phyloP scores from a whole-genome alignment of 2,888 invertebrate genomes.

The Mythimna loreyi region DNA sequence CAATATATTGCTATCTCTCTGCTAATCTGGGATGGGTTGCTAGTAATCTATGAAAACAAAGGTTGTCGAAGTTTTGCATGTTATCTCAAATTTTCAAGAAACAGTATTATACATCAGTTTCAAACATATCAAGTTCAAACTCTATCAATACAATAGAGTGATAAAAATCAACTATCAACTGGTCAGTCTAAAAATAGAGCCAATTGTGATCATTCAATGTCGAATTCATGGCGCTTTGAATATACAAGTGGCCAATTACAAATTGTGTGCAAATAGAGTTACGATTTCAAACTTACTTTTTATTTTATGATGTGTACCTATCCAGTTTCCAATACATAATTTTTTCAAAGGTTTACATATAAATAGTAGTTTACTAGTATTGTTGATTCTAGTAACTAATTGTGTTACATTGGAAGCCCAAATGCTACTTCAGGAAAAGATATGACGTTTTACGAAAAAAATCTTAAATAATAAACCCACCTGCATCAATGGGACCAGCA shows the following conservation, averaged over 20 bases:
- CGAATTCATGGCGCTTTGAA: slow-evolving; percentile 57
- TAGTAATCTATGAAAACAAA: neutral
- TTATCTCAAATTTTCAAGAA: slow-evolving; percentile 14
- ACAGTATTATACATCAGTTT: slow-evolving; percentile 14
- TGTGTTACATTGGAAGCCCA: neutral
- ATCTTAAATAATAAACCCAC: slow-evolving; percentile 76
- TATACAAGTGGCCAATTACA: slow-evolving; percentile 50
- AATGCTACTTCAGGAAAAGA: neutral
- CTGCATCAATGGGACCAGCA: slow-evolving; percentile 95
- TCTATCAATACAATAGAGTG: slow-evolving; percentile 58
- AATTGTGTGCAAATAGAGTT: slow-evolving; percentile 30
- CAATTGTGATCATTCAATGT: slow-evolving; percentile 63
- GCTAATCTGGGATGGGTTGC: no score
- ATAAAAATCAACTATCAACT: slow-evolving; percentile 59
- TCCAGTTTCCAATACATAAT: neutral
- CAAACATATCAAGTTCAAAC: slow-evolving; percentile 37
- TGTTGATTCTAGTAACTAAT: neutral
- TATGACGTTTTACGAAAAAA: no score
- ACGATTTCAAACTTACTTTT: slow-evolving; percentile 28
- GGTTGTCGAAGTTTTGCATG: neutral
- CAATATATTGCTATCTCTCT: no score
- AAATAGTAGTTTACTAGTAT: neutral
- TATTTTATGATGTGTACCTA: neutral
- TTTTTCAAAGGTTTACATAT: neutral
- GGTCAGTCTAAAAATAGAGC: slow-evolving; percentile 57